Conservation (phyloP, 2,113 vertebrate genomes). For the Dromaius novaehollandiae region DNA sequence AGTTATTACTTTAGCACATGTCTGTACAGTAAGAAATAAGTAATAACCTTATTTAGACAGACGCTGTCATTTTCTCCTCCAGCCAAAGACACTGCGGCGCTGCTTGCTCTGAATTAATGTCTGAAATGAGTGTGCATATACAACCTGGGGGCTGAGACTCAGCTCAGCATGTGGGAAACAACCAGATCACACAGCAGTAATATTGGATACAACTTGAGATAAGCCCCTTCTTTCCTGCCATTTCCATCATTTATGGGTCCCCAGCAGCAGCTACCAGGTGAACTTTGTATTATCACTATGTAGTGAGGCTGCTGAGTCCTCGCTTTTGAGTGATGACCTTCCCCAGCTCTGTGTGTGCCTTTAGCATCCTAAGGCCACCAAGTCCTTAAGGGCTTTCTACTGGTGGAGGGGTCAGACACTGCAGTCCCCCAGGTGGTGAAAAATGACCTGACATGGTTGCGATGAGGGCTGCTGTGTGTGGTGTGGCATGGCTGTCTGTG, state of each 20-base stretch:
- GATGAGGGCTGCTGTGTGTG: too few relatives aligned
- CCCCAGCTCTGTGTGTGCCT: background rate
- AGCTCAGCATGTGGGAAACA: background rate
- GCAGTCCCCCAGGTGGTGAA: background rate
- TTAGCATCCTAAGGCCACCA: background rate
- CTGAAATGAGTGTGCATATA: background rate
- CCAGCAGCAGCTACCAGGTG: background rate
- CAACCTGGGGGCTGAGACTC: background rate
- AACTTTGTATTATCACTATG: background rate
- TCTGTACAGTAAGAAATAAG: background rate
- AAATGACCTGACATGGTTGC: background rate
- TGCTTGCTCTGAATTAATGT: background rate
- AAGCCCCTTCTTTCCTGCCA: background rate
- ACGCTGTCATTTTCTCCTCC: background rate
- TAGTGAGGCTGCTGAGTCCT: background rate
- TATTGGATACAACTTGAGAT: background rate
- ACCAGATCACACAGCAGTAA: background rate
- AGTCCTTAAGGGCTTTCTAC: background rate
- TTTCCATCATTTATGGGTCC: background rate
- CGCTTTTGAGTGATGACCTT: background rate
- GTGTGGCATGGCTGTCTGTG: too few relatives aligned
- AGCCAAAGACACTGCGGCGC: background rate
- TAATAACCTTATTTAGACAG: background rate
- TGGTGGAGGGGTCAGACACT: background rate
- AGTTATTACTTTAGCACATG: background rate